A percentile compares a stretch with the other conserved stretches of the same genome.
phyloP scores from a whole-genome alignment of 2,113 vertebrate species.

The Xiphophorus couchianus region DNA sequence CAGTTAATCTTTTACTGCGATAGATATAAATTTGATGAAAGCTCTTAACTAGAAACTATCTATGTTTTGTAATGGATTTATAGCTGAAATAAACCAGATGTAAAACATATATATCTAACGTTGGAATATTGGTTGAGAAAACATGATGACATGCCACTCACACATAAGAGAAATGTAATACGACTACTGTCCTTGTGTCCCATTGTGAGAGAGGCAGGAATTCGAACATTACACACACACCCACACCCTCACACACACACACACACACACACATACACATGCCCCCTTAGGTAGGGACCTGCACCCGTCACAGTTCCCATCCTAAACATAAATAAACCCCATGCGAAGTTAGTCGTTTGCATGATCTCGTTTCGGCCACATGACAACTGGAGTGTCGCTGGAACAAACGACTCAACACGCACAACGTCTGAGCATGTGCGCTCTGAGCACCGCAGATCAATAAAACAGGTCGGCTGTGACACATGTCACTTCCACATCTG shows the following conservation, averaged over 20 bases:
- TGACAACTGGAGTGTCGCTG: no score
- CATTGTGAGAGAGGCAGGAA: neutral
- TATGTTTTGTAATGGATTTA: neutral
- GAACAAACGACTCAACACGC: no score
- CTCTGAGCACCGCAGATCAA: neutral
- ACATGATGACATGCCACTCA: neutral
- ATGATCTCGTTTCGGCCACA: conserved; percentile 4
- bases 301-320: conserved; percentile 58
- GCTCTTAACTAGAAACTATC: neutral
- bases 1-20: conserved; percentile 12
- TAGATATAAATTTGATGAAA: neutral
- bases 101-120: neutral
- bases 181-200: neutral
- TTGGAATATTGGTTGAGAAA: no score
- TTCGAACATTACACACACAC: neutral
- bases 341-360: no score
- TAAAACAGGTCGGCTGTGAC: neutral
- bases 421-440: no score
- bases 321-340: conserved; percentile 55
- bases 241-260: no score
- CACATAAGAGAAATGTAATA: neutral
- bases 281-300: neutral
- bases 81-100: neutral
- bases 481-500: fast-evolving
- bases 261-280: no score